Base-by-base conservation (phyloP, 2,797 vertebrate species). In the Danio albolineatus region DNA sequence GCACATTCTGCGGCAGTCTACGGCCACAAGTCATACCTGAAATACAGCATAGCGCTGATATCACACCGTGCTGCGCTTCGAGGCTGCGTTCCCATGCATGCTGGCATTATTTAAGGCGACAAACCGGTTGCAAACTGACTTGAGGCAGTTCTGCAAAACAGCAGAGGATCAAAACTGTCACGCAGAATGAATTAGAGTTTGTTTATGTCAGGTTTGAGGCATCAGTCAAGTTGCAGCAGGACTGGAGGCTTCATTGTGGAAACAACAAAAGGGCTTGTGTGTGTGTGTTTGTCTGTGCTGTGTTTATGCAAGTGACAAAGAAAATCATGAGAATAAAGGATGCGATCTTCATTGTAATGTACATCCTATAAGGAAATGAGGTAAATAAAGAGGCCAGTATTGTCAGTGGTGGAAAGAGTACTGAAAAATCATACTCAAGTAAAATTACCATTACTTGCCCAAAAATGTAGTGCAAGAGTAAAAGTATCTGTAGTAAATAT, bases 41-140 rank as follows among this genome's bases (percentile, higher is more conserved):
- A 70, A 73, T 46, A 41, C n/a, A 5, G 28, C 73, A 60, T 84
- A 53, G 10, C 36, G 38, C 2, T 80, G 38, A 51, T 76, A 73
- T 69, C 53, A 44, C 73, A 36, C 38, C 53, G 39, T 28, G 17
- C 49, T 65, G 6, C 36, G 38, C 51, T 65, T 65, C 44, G 38
- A 65, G 36, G 14, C 13, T 38, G 49, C 4, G 51, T 46, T 51
- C 43, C 21, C 44, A 59, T 78, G 56, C 61, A 21, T 6, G 17
- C 19, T 19, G 43, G 9, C 38, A 9, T 60, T 67, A 62, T 36
- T 48, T 43, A 60, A 60, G 16, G n/a, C n/a, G 48, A 64, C 36
- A 73, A 49, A 82, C 74, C n/a, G 44, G 74, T 71, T 69, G 7
- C 13, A 65, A 36, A 17, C n/a, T 56, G 41, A 59, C 48, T 76